phyloP scores from a whole-genome alignment of 2,888 invertebrate genomes.

The Amphimallon solstitiale region DNA sequence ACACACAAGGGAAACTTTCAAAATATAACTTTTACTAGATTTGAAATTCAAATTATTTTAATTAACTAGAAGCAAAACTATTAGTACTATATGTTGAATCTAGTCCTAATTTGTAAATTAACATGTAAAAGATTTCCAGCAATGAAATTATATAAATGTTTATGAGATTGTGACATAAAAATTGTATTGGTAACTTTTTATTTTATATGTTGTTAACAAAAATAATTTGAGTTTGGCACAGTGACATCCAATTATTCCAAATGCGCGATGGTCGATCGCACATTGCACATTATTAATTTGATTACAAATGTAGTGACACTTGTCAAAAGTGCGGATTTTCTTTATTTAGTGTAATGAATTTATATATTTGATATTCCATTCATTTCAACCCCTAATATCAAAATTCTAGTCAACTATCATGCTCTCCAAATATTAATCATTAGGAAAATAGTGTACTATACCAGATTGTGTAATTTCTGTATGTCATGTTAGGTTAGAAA shows the following conservation, averaged over 20 bases:
- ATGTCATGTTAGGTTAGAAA: conserved; percentile 45
- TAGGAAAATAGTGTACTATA: conserved; percentile 9
- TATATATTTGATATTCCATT: conserved; percentile 32
- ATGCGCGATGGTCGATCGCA: conserved; percentile 27
- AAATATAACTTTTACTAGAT: too few relatives aligned
- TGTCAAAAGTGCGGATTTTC: conserved; percentile 45
- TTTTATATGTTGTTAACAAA: conserved; percentile 15
- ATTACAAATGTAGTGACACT: conserved; percentile 48
- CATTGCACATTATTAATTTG: conserved; percentile 39
- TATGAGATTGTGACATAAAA: too few relatives aligned
- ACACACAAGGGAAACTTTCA: too few relatives aligned
- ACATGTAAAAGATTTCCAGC: too few relatives aligned
- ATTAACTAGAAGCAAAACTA: too few relatives aligned
- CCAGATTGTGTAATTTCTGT: neutral
- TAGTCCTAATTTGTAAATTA: too few relatives aligned
- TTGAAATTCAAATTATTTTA: too few relatives aligned
- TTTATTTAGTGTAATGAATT: conserved; percentile 42
- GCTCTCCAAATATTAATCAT: conserved; percentile 11
- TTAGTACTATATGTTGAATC: too few relatives aligned
- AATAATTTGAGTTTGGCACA: conserved; percentile 33
- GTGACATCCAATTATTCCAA: neutral
- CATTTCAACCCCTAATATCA: conserved; percentile 12
- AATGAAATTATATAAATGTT: too few relatives aligned
- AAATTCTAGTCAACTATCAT: conserved; percentile 37
- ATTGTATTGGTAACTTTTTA: conserved; percentile 11